Evolutionary conservation across 2,888 invertebrate species (phyloP), one percentile per base, ranked within the genome.

Genomic region (Polymixis lichenea): DNA sequence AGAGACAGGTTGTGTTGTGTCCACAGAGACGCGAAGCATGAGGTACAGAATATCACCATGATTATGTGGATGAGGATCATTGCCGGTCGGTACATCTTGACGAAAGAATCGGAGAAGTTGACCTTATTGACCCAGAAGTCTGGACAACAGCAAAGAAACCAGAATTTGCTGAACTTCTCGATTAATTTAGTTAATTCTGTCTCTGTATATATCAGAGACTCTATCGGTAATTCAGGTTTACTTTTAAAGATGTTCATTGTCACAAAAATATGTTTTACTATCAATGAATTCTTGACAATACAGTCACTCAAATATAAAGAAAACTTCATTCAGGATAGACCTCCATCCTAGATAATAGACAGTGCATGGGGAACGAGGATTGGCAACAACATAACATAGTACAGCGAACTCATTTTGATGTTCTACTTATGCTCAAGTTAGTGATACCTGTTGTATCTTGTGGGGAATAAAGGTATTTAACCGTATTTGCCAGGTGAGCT

Each of bases 111-210:
- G 55, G 83, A 62, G 28, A 72, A 58, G n/a, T 78, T n/a, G 22
- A 69, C 51, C 28, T 78, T 62, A 4, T 61, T 65, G 7, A 83
- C 64, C 81, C 83, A 83, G 56, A 83, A 78, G 38, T 83, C 61
- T 69, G 72, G 79, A 28, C 83, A 69, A 13, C 83, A 81, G 28
- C 83, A 83, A 7, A 85, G 73, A 46, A 81, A 83, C 83, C 81
- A 78, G 51, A 81, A 83, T 2, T 65, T 66, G 56, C 15, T 81
- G 72, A 78, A 81, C 9, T 56, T 68, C 17, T 81, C 65, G 22
- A 81, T 72, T 28, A 81, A 25, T 49, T 43, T 38, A 0, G 80
- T 81, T 28, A 53, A 22, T 0, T 38, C 53, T 51, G 79, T 78
- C 28, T 83, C 65, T 38, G 5, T 51, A 1, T 53, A 83, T 0